Evolutionary conservation across 1,140 invertebrate genomes (phyloP), one percentile per base, ranked within the genome.

Genomic region (Asobara japonica): DNA sequence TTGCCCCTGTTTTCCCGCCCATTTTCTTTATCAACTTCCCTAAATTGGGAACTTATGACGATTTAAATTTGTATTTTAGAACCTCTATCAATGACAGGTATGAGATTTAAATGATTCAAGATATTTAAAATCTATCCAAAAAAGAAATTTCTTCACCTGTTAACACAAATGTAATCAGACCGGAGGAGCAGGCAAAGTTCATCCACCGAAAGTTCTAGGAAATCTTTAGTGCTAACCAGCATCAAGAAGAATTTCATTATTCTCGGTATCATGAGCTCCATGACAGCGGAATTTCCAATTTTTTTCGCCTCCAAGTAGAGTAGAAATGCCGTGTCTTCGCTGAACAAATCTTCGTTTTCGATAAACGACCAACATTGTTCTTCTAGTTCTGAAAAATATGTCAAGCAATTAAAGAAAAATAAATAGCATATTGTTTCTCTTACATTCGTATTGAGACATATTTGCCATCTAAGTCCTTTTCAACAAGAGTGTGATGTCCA

Each of bases 301-400:
- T 87, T 87, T 27, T 86, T 76, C 0, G 92, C 91, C 79, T 93
- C 90, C 65, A 91, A 78, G 76, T 91, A 94, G 2, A 94, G 78
- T 25, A 90, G 78, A 77, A 93, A 94, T 1, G 93, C 93, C 0
- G 90, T 90, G 72, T 91, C 91, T 84, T 93, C 93, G n/a, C 83
- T 86, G 77, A 93, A 93, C 0, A 93, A 82, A 36, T 90, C 89
- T 68, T 90, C 88, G 78, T 91, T 91, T 41, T 92, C 89, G 41
- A 94, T 91, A 78, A 92, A 92, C 1, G 90, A 87, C 91, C 92
- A 93, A 77, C 93, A 92, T 79, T 94, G 92, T 61, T 92, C 90
- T 73, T 92, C 89, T 56, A 94, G 84, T 86, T 93, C 92, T 71
- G 56, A 25, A 67, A 78, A 76, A 68, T 73, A 25, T 3, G 20